Conservation (phyloP, 2,113 vertebrate species). For the Trematocara unimaculatum region DNA sequence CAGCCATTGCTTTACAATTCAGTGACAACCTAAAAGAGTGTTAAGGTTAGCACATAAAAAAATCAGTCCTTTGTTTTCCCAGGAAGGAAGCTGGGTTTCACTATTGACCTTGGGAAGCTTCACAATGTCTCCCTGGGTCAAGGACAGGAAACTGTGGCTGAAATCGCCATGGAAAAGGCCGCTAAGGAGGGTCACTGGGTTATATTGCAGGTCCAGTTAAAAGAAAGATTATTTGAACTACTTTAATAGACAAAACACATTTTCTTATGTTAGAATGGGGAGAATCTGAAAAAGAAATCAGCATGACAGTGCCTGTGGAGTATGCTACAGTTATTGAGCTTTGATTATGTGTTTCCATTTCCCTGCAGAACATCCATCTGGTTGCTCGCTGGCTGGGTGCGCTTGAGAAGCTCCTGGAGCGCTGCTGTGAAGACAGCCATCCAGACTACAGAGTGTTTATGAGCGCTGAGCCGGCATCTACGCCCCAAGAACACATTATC, state of each 20-base stretch:
- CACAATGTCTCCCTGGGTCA: conserved; percentile 78
- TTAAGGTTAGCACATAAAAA: not conserved
- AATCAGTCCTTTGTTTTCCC: not conserved
- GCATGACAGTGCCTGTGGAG: not conserved
- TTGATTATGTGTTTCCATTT: not conserved
- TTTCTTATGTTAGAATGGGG: not conserved
- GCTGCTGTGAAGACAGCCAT: conserved; percentile 72
- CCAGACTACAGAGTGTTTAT: conserved; percentile 69
- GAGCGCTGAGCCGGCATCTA: conserved; percentile 73
- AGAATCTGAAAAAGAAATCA: not conserved
- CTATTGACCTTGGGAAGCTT: conserved; percentile 81
- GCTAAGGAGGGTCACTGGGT: conserved; percentile 88
- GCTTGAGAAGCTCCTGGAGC: conserved; percentile 77
- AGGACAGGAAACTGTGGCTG: conserved; percentile 82
- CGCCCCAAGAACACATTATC: conserved; percentile 72
- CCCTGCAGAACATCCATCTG: conserved; percentile 79
- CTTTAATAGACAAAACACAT: not conserved
- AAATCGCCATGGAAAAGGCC: conserved; percentile 78
- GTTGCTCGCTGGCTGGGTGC: conserved; percentile 72
- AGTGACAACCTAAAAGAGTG: not conserved
- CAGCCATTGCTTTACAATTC: not conserved
- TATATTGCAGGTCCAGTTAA: conserved; percentile 77
- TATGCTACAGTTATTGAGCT: not conserved
- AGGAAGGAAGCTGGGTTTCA: conserved; percentile 80
- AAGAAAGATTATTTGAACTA: not conserved